Percentiles rank a stretch among this genome's conserved stretches.
Evolutionary conservation across 2,888 invertebrate species (phyloP).

Genomic region (Chaetoderma sp.): DNA sequence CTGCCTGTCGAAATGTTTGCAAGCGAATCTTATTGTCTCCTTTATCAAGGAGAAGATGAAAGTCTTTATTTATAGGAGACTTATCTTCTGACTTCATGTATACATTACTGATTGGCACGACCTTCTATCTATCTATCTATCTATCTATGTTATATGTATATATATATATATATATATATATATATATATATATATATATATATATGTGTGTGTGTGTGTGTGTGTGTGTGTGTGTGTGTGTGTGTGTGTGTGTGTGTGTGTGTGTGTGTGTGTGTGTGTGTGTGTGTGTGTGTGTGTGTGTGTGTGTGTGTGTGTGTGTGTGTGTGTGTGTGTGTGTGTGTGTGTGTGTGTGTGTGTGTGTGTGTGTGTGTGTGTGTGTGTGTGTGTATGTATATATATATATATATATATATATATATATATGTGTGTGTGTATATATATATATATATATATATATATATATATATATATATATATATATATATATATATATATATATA

Average conservation of each 20-base stretch:
- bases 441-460: conserved; percentile 4
- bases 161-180: conserved; percentile 16
- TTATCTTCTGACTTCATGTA: too few relatives aligned
- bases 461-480: conserved; percentile 8
- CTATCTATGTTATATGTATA: conserved; percentile 13
- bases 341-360: not conserved
- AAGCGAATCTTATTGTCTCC: too few relatives aligned
- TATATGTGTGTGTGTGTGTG: not conserved
- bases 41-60: too few relatives aligned
- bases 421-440: not conserved
- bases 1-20: too few relatives aligned
- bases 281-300: not conserved
- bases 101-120: conserved; percentile 1
- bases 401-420: conserved; percentile 5
- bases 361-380: not conserved
- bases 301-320: not conserved
- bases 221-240: not conserved
- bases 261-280: not conserved
- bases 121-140: conserved; percentile 12
- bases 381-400: not conserved
- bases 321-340: not conserved
- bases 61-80: conserved; percentile 9
- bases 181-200: not conserved
- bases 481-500: conserved; percentile 4
- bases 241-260: not conserved